Evolutionary conservation across 2,113 vertebrate genomes (phyloP).

Genomic region (Rhipidura dahli): DNA sequence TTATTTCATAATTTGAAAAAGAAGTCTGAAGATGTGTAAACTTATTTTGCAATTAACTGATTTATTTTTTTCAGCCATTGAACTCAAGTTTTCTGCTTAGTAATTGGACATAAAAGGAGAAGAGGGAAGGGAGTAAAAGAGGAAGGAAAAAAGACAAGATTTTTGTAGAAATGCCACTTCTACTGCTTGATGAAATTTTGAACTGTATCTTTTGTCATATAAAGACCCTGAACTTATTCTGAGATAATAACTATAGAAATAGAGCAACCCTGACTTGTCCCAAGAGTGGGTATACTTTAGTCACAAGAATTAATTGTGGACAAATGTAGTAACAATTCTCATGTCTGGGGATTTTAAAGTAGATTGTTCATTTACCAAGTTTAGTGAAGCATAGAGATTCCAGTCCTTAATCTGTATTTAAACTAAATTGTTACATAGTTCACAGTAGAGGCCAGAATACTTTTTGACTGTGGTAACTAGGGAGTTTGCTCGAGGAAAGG

Average conservation of each 20-base stretch:
- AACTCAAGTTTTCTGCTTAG: neutral
- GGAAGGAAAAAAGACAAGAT: neutral
- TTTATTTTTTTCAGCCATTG: neutral
- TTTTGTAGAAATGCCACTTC: neutral
- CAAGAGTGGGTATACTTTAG: neutral
- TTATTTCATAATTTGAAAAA: neutral
- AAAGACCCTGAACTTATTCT: neutral
- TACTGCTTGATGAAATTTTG: neutral
- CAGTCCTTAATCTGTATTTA: neutral
- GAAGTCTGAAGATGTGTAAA: neutral
- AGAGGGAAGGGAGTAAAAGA: neutral
- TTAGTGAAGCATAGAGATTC: neutral
- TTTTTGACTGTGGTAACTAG: neutral
- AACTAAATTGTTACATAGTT: neutral
- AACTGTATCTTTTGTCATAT: neutral
- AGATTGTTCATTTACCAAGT: neutral
- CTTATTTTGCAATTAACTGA: neutral
- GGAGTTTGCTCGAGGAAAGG: neutral
- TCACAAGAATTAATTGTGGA: neutral
- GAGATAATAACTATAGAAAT: neutral
- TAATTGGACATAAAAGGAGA: neutral
- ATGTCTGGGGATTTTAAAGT: neutral
- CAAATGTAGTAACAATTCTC: neutral
- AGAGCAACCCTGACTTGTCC: neutral
- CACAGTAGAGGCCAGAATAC: neutral